These are phyloP conservation scores for Scomber colias DNA, from an alignment of 2,113 vertebrate genomes.

Conservation along the genomic window DNA sequence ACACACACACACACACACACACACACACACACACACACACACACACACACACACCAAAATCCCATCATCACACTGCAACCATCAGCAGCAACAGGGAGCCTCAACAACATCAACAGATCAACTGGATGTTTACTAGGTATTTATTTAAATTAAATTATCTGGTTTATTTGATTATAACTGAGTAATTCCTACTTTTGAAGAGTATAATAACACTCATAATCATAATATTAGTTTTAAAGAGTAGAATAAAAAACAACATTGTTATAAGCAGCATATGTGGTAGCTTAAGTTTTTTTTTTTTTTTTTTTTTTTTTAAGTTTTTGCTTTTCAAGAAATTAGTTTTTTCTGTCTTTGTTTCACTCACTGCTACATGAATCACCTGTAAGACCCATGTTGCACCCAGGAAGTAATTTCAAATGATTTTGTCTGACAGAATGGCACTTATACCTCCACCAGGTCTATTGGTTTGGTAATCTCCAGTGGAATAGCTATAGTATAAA, in stretches of 20 bases:
- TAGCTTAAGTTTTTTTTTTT: not conserved
- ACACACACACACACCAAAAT: slow-evolving; percentile 14
- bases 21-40: slow-evolving; percentile 12
- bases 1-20: slow-evolving; percentile 2
- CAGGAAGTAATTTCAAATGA: not conserved
- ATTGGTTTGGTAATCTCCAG: too few relatives aligned
- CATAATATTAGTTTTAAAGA: not conserved
- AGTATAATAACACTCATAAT: too few relatives aligned
- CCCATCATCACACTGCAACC: slow-evolving; percentile 44
- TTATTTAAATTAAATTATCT: slow-evolving; percentile 18
- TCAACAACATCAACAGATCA: slow-evolving; percentile 12
- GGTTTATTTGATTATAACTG: not conserved
- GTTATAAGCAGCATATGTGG: not conserved
- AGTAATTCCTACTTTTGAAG: not conserved
- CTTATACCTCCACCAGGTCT: too few relatives aligned
- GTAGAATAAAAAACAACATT: too few relatives aligned
- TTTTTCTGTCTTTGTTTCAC: not conserved
- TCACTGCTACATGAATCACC: too few relatives aligned
- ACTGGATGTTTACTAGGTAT: slow-evolving; percentile 52
- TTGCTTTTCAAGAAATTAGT: not conserved
- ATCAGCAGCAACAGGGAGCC: slow-evolving; percentile 17
- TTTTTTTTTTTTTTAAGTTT: not conserved
- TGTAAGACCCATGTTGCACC: too few relatives aligned
- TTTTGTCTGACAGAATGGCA: not conserved
- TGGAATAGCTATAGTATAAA: too few relatives aligned